Evolutionary conservation across 2,888 invertebrate species (phyloP), one percentile per base, ranked within the genome.

Genomic region (Sphaeridia pumilis): DNA sequence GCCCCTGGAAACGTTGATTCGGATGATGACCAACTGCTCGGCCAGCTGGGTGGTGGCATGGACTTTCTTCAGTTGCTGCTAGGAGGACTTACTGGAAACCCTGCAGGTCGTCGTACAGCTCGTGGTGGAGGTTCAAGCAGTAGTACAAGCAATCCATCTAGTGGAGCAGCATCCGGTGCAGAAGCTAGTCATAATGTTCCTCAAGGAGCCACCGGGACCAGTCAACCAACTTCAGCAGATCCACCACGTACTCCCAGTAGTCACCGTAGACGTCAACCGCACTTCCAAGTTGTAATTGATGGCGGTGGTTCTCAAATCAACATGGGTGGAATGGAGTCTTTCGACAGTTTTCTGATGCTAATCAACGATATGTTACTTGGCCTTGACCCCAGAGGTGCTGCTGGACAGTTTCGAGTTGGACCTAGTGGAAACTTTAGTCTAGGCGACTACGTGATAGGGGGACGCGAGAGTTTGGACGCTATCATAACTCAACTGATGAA

Each of bases 401-500:
- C 60, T 7, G 60, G 58, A 12, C 42, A 27, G n/a, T 22, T 44
- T 3, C 25, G 25, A 21, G 5, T 38, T 10, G 48, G 48, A 10
- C 38, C 26, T 5, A 38, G 38, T 4, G 14, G 45, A 28, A 36
- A 45, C 3, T 10, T 46, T 10, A 86, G 87, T 72, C 84, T 85
- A 3, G 87, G 84, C n/a, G 88, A 89, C 70, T 88, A 88, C 73
- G 87, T 85, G 1, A n/a, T n/a, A n/a, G 88, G 87, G 87, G 87
- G 87, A n/a, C 77, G 83, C 31, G 84, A 84, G 66, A 87, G 87
- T 47, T 73, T 95, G 55, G 94, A 95, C 70, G 84, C 92, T 31
- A 90, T 95, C 66, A 90, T 95, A 58, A 92, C 93, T 42, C 93
- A 93, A 72, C 75, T 97, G 65, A 76, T 95, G 64, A 94, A 94